Base-by-base conservation (phyloP, 2,888 invertebrate species). In the Drosophila formosana region DNA sequence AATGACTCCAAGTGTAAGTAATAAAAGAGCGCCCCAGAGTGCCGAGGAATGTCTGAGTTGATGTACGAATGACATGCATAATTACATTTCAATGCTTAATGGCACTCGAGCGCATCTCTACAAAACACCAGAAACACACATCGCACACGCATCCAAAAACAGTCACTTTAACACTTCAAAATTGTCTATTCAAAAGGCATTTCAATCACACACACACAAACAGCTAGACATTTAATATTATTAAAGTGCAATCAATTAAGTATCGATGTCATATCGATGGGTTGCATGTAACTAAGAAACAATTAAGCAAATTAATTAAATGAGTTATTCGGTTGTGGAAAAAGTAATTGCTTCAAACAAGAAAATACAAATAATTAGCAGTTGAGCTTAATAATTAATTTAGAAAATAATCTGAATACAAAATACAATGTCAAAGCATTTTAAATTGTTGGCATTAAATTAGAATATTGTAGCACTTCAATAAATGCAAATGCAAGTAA, bases 31-130 rank as follows among this genome's bases (percentile, higher is more conserved):
- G 32, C 32, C 32, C 32, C 30, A 34, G 34, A 41, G 75, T 77
- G 77, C 65, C 65, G 55, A 49, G 39, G 67, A 72, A 79, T 83
- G 69, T 65, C 50, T 56, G 61, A 84, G 66, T 80, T 80, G 78
- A 57, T 61, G 58, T 62, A 70, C 66, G 63, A 80, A 72, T 73
- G 77, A 68, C 81, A 72, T 72, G 72, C 57, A 78, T 66, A 83
- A 82, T 75, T 75, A 69, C 72, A 73, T 74, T 65, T 70, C 74
- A 69, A 72, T 66, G 69, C 18, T 64, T 62, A 61, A 69, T 71
- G 52, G 49, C 32, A 50, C 46, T 75, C 66, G 50, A 74, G 67
- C 8, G 65, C n/a, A 43, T 7, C 53, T 30, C 23, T 18, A 18
- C 18, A 18, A 18, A 18, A 18, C 18, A 18, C 7, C 41, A 18